Evolutionary conservation across 2,888 invertebrate genomes (phyloP).

Genomic region (Lithophane leautieri): DNA sequence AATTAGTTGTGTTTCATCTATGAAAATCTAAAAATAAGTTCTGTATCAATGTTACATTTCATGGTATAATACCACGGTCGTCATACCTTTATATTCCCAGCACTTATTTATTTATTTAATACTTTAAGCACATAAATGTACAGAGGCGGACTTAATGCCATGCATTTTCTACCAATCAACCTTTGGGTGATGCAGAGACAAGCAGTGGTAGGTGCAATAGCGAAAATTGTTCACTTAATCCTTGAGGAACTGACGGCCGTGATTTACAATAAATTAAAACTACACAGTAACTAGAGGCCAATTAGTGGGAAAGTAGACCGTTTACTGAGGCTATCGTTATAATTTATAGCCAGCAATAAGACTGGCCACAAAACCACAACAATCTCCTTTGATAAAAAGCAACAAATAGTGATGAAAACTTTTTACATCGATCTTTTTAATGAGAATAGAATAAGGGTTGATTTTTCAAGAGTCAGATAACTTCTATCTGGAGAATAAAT

Average conservation of each 20-base stretch:
- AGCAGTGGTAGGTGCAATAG: too few relatives aligned
- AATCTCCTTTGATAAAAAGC: neutral
- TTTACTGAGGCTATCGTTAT: constrained; percentile 20
- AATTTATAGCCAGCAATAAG: constrained; percentile 30
- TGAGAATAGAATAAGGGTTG: too few relatives aligned
- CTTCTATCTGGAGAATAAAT: too few relatives aligned
- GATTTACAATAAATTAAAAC: constrained; percentile 38
- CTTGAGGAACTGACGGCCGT: constrained; percentile 2
- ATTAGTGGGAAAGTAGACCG: constrained; percentile 33
- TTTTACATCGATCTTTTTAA: neutral
- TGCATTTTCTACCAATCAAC: too few relatives aligned
- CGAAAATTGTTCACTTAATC: too few relatives aligned
- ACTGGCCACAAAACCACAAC: constrained; percentile 9
- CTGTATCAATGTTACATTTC: neutral
- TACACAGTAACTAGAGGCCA: constrained; percentile 12
- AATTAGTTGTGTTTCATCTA: neutral
- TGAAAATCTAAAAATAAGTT: neutral
- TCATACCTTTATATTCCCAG: neutral
- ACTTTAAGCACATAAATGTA: too few relatives aligned
- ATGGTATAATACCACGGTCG: neutral
- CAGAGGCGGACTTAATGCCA: too few relatives aligned
- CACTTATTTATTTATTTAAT: too few relatives aligned
- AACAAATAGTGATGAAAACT: neutral
- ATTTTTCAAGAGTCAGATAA: too few relatives aligned
- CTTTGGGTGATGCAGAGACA: too few relatives aligned